phyloP scores from a whole-genome alignment of 35 echinoderm and acorn worm species.

The Stichopus chloronotus region DNA sequence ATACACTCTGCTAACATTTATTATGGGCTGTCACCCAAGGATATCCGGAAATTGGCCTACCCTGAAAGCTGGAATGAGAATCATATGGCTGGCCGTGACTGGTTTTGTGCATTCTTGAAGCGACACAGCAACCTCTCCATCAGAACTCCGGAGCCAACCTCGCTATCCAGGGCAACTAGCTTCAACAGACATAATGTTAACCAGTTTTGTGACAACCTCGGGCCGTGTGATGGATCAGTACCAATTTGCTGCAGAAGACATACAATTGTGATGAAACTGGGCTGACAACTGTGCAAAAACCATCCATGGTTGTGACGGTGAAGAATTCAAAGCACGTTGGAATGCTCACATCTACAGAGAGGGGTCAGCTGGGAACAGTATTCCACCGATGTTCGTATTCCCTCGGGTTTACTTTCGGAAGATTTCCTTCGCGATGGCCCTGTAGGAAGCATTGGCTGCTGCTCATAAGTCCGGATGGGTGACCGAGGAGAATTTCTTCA shows the following conservation, averaged over 20 bases:
- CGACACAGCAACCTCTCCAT: not conserved
- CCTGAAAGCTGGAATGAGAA: not conserved
- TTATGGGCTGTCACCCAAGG: not conserved
- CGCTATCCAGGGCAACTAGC: not conserved
- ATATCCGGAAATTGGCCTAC: conserved; percentile 1
- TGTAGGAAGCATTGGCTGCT: not conserved
- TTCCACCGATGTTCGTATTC: conserved; percentile 29
- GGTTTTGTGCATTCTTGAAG: conserved; percentile 6
- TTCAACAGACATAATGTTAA: conserved; percentile 28
- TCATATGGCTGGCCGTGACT: not conserved
- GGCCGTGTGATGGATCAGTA: not conserved
- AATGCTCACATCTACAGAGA: not conserved
- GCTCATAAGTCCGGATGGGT: conserved; percentile 15
- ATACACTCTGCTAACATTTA: not conserved
- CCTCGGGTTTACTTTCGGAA: not conserved
- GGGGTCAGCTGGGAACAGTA: conserved; percentile 25
- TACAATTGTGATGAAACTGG: conserved; percentile 38
- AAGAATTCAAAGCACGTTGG: conserved; percentile 36
- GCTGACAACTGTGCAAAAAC: conserved; percentile 47
- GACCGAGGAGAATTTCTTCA: not conserved
- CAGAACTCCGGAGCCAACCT: not conserved
- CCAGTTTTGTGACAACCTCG: conserved; percentile 37
- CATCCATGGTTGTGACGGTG: not conserved
- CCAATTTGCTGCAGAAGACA: conserved; percentile 11
- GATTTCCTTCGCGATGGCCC: not conserved